Conservation (phyloP, 2,888 invertebrate genomes). For the Drosophila mimica region DNA sequence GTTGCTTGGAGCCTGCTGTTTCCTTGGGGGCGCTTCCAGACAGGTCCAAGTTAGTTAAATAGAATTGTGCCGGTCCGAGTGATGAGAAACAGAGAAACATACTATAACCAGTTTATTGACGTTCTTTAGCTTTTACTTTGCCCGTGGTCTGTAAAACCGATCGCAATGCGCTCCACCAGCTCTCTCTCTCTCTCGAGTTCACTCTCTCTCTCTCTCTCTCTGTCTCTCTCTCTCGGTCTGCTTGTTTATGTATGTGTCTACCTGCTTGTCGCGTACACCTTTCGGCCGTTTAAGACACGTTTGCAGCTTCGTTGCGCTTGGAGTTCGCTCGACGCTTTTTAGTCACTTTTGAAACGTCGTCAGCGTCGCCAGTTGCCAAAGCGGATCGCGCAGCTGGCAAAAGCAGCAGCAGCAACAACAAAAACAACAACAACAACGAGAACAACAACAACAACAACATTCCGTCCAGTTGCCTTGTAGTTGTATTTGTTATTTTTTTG, state of each 20-base stretch:
- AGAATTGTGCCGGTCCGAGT: slow-evolving; percentile 61
- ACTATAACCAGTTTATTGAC: slow-evolving; percentile 61
- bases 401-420: slow-evolving; percentile 20
- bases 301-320: slow-evolving; percentile 71
- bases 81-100: slow-evolving; percentile 13
- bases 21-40: slow-evolving; percentile 51
- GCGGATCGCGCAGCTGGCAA: slow-evolving; percentile 53
- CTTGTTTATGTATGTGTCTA: slow-evolving; percentile 11
- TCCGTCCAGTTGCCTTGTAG: slow-evolving; percentile 49
- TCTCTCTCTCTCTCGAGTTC: slow-evolving; percentile 26
- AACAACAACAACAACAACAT: slow-evolving; percentile 27
- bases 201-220: slow-evolving; percentile 6
- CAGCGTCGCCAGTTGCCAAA: slow-evolving; percentile 58
- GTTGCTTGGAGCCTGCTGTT: slow-evolving; percentile 33
- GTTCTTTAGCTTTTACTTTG: slow-evolving; percentile 63
- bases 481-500: slow-evolving; percentile 31
- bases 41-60: slow-evolving; percentile 51
- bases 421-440: slow-evolving; percentile 2
- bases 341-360: slow-evolving; percentile 72
- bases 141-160: slow-evolving; percentile 20
- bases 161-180: slow-evolving; percentile 21
- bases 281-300: slow-evolving; percentile 70
- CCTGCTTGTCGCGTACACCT: slow-evolving; percentile 37
- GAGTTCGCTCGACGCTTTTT: slow-evolving; percentile 51
- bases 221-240: neutral